Conservation (phyloP, 2,888 invertebrate genomes). For the Quadroppia sp. region DNA sequence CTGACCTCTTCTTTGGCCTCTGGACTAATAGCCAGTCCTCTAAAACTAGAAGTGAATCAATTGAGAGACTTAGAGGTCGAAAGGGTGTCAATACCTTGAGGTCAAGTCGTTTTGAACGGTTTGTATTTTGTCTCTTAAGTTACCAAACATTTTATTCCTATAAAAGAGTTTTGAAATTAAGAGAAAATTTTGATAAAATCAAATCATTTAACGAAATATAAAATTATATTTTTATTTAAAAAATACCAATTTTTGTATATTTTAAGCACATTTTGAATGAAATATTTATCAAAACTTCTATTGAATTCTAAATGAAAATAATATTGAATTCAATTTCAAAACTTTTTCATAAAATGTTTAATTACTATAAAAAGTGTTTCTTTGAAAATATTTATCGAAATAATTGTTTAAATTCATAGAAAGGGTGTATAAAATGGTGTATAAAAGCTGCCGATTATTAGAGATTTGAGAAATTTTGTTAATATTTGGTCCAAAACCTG, state of each 20-base stretch:
- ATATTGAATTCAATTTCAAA: no score
- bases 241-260: neutral
- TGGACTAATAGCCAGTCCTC: conserved; percentile 26
- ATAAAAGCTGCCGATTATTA: neutral
- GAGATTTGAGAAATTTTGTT: no score
- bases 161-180: neutral
- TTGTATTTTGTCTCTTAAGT: conserved; percentile 56
- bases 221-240: neutral
- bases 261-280: neutral
- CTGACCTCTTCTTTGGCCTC: conserved; percentile 20
- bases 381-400: neutral
- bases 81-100: neutral
- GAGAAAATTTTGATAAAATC: neutral
- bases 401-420: neutral
- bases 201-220: neutral
- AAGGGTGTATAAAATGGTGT: neutral
- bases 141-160: conserved; percentile 54
- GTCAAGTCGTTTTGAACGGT: conserved; percentile 57
- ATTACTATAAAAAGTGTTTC: no score
- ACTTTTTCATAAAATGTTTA: no score
- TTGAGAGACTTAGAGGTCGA: neutral
- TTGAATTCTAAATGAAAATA: no score
- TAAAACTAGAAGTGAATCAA: conserved; percentile 1
- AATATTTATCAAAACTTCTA: no score
- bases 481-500: no score